Conservation (phyloP, 1,140 invertebrate species). For the Rhizoglyphus robini region DNA sequence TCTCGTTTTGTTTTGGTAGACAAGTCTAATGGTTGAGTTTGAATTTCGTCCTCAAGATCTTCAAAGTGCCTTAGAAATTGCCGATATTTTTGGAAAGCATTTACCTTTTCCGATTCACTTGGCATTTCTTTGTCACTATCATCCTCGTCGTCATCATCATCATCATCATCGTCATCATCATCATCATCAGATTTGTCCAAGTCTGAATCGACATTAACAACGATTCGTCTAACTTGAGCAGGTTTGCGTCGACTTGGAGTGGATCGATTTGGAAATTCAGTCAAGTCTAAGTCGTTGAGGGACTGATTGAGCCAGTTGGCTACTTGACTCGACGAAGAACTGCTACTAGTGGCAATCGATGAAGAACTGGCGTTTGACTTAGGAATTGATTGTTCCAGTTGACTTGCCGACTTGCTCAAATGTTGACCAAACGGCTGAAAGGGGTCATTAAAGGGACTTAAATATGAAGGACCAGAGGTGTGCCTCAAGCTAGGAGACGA, state of each 20-base stretch:
- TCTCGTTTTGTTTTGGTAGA: conserved; percentile 13
- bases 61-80: not conserved
- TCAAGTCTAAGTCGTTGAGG: not conserved
- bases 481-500: not conserved
- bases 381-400: not conserved
- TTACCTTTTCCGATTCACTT: not conserved
- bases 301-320: conserved; percentile 4
- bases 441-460: too few species aligned
- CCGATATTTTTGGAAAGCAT: not conserved
- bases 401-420: not conserved
- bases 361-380: not conserved
- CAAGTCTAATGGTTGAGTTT: conserved; percentile 22
- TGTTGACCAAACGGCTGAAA: too few species aligned
- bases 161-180: not conserved
- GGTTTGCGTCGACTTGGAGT: not conserved
- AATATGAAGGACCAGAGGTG: not conserved
- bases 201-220: not conserved
- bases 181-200: not conserved
- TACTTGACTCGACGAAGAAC: not conserved
- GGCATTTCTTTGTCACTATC: not conserved
- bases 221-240: not conserved
- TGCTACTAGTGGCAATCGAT: not conserved
- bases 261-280: not conserved
- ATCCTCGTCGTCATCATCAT: not conserved
- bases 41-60: not conserved